Evolutionary conservation across 2,888 invertebrate genomes (phyloP), one percentile per base, ranked within the genome.

Genomic region (Drosophila mercatorum): DNA sequence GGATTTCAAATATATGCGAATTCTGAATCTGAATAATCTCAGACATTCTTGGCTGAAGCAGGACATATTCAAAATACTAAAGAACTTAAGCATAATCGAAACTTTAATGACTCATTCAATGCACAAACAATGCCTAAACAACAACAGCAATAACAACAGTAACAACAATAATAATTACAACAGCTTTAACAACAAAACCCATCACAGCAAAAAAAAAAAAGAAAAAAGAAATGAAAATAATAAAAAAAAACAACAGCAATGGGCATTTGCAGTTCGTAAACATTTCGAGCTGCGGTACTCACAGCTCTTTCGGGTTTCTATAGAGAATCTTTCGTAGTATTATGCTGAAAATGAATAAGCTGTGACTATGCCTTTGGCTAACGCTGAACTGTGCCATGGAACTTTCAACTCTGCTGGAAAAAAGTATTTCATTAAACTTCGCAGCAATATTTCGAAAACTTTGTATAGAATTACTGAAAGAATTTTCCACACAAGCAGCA

Each of bases 241-340:
- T 8, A 59, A 46, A 5, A 61, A 31, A 46, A 5, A 61, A 31
- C 11, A 43, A 41, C 31, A 43, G 43, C 31, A 56, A 55, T 55
- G 28, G 36, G 38, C 49, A 65, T 31, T 44, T 43, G 26, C 14
- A 31, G 38, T 44, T 65, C 70, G 55, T 46, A 43, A 75, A 36
- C 47, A 64, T 58, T 52, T 62, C 22, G 34, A 61, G 49, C 57
- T 49, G 58, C 12, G 36, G 55, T 92, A 92, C 91, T 92, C 85
- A 92, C 92, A 90, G 83, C 57, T 81, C 88, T 34, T 82, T 62
- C 1, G 91, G 88, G 46, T 82, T 84, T 86, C 77, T 90, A 83
- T 79, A 91, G 26, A 92, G 75, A 68, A 91, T 82, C 72, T 92
- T 91, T 76, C 90, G 88, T 68, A 92, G 76, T 72, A 90, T 86